Percentiles rank a stretch among this genome's conserved stretches.
phyloP scores from a whole-genome alignment of 2,888 invertebrate genomes.

The Fragum sueziense region DNA sequence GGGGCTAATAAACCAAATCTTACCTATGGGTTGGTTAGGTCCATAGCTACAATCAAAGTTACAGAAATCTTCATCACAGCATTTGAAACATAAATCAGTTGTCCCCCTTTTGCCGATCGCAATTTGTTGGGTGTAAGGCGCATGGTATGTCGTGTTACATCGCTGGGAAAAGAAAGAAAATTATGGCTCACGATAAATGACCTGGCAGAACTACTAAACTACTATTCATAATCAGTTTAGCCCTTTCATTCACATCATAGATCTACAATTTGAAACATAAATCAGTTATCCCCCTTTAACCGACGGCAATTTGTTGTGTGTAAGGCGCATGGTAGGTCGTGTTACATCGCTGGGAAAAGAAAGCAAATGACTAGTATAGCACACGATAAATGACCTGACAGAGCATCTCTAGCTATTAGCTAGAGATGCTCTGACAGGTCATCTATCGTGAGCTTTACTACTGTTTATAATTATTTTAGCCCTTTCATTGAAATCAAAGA shows the following conservation, averaged over 20 bases:
- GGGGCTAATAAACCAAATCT: background rate
- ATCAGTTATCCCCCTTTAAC: background rate
- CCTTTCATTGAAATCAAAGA: too few species aligned
- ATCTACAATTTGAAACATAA: background rate
- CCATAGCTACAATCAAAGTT: conserved; percentile 1
- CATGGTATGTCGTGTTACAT: background rate
- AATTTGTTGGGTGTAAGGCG: background rate
- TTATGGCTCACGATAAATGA: too few species aligned
- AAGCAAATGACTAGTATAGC: too few species aligned
- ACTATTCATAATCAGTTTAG: too few species aligned
- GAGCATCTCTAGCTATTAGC: too few species aligned
- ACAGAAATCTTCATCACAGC: conserved; percentile 6
- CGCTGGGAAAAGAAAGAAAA: too few species aligned
- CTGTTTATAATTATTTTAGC: too few species aligned
- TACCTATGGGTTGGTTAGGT: background rate
- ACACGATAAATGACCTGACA: too few species aligned
- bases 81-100: background rate
- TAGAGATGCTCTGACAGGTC: too few species aligned
- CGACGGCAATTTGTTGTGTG: background rate
- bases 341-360: conserved; percentile 1
- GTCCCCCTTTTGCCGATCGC: background rate
- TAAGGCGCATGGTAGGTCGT: background rate
- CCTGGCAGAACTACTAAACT: too few species aligned
- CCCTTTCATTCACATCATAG: too few species aligned
- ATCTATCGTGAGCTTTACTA: too few species aligned